Evolutionary conservation across 2,113 vertebrate species (phyloP).

Genomic region (Tetraodon nigroviridis): DNA sequence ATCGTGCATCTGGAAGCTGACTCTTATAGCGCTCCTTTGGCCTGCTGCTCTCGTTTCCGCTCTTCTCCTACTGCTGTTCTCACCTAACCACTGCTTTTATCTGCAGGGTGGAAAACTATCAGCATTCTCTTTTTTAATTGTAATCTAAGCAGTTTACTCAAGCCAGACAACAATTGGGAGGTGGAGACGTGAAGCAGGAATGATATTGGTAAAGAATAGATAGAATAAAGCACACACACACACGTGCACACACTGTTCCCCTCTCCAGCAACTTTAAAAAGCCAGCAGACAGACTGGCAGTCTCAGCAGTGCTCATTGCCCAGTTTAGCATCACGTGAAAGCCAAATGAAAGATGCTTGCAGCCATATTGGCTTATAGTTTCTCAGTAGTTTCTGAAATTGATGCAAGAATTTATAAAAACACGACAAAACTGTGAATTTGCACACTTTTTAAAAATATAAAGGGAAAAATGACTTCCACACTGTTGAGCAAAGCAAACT

Average conservation of each 20-base stretch:
- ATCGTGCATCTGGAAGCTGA: conserved; percentile 51
- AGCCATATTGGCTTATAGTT: background rate
- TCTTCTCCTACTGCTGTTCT: background rate
- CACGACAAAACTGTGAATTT: too few species aligned
- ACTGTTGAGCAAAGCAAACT: too few species aligned
- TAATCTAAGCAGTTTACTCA: too few species aligned
- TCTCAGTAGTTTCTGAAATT: background rate
- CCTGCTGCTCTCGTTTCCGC: background rate
- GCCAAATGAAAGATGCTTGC: background rate
- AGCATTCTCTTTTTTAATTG: too few species aligned
- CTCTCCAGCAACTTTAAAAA: too few species aligned
- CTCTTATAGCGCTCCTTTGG: conserved; percentile 27
- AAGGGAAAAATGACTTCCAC: too few species aligned
- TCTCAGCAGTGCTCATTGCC: background rate
- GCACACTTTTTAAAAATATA: too few species aligned
- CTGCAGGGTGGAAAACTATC: too few species aligned
- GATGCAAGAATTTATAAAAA: background rate
- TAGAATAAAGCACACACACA: background rate
- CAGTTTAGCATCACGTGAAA: background rate
- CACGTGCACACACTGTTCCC: background rate
- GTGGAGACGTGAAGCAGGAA: too few species aligned
- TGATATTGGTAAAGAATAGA: too few species aligned
- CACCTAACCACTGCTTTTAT: background rate
- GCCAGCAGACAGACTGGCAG: too few species aligned
- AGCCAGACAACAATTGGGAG: too few species aligned